Conservation (phyloP, 2,113 vertebrate genomes). For the Otolemur garnettii region DNA sequence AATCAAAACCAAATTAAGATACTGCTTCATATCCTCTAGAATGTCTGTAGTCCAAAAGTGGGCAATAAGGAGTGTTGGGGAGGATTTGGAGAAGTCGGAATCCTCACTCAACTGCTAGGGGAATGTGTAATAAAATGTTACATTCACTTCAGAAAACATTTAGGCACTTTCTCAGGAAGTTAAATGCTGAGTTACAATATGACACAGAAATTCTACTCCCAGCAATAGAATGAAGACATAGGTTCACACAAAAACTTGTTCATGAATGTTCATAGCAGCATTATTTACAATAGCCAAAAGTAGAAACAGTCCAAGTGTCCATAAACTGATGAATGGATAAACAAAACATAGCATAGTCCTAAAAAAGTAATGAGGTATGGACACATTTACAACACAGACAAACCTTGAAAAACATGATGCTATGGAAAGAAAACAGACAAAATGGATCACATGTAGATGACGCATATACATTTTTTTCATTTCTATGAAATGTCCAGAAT, state of each 20-base stretch:
- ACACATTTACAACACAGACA: not conserved
- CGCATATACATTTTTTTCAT: not conserved
- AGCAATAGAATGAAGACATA: not conserved
- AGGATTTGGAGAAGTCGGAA: not conserved
- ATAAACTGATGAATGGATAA: not conserved
- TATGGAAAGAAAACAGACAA: not conserved
- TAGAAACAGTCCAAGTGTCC: not conserved
- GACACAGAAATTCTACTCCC: not conserved
- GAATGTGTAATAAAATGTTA: not conserved
- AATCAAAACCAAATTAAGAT: not conserved
- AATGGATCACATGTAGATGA: not conserved
- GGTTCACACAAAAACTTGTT: not conserved
- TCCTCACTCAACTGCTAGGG: not conserved
- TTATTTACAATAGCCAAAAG: not conserved
- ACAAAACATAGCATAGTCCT: not conserved
- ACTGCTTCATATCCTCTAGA: not conserved
- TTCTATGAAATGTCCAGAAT: not conserved
- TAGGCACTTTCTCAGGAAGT: constrained; percentile 46
- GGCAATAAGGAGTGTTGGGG: not conserved
- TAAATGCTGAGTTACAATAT: not conserved
- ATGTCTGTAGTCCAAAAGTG: not conserved
- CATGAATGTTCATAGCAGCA: not conserved
- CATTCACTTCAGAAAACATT: not conserved
- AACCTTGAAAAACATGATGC: constrained; percentile 10
- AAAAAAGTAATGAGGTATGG: not conserved